Evolutionary conservation across 2,888 invertebrate species (phyloP).

Genomic region (Ophioninae sp.): DNA sequence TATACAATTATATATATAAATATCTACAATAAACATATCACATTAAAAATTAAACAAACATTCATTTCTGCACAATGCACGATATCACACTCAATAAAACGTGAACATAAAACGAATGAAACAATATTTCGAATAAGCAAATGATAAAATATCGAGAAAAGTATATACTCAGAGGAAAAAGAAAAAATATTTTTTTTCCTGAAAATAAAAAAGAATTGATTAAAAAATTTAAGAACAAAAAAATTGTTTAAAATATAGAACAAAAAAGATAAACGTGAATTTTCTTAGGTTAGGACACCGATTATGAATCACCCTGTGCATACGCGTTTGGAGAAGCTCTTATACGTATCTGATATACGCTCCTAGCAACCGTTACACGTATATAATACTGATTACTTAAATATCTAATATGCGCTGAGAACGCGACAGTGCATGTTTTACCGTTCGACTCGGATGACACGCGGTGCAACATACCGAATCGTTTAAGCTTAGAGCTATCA

Average conservation of each 20-base stretch:
- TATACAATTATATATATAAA: no score
- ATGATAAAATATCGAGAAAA: background rate
- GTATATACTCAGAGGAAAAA: background rate
- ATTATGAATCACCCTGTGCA: background rate
- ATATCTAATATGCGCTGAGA: slow-evolving; percentile 62
- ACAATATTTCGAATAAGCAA: no score
- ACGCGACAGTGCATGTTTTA: slow-evolving; percentile 47
- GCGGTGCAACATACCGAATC: slow-evolving; percentile 55
- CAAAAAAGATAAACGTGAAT: no score
- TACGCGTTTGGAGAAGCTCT: background rate
- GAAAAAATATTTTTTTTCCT: background rate
- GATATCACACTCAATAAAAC: no score
- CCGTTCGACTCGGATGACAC: slow-evolving; percentile 30
- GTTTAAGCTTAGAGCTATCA: slow-evolving; percentile 41
- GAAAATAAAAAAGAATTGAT: background rate
- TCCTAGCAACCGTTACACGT: slow-evolving; percentile 37
- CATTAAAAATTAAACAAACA: no score
- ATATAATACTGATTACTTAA: slow-evolving; percentile 64
- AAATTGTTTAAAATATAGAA: no score
- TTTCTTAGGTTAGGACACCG: no score
- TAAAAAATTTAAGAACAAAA: no score
- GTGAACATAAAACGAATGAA: no score
- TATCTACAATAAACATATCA: no score
- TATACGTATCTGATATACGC: slow-evolving; percentile 14
- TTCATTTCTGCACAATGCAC: no score